phyloP scores from a whole-genome alignment of 2,113 vertebrate species.

The Equus przewalskii region DNA sequence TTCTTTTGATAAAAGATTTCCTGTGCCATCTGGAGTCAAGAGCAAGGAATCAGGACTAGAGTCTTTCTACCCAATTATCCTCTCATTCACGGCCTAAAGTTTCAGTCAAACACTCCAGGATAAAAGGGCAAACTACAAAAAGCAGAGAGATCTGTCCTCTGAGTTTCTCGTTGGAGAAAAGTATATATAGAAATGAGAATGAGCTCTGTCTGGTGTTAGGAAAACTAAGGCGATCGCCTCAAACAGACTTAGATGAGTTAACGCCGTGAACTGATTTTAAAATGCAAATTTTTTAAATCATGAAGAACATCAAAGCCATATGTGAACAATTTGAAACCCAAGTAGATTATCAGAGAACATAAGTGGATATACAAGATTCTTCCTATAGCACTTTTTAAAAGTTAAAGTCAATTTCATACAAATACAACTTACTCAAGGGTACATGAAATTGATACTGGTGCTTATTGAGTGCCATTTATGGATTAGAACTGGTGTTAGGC shows the following conservation, averaged over 20 bases:
- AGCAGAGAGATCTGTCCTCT: conserved; percentile 26
- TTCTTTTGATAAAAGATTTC: conserved; percentile 45
- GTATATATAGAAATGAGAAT: conserved; percentile 54
- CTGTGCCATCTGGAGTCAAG: conserved; percentile 9
- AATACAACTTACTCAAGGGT: neutral
- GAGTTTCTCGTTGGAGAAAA: conserved; percentile 46
- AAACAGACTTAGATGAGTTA: conserved; percentile 2
- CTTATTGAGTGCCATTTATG: neutral
- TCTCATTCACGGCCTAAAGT: neutral
- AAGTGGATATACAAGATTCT: neutral
- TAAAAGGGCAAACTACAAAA: conserved; percentile 50
- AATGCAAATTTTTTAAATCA: conserved; percentile 34
- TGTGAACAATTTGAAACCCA: conserved; percentile 42
- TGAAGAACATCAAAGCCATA: conserved; percentile 35
- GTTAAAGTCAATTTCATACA: neutral
- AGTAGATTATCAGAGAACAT: neutral
- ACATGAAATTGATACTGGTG: neutral
- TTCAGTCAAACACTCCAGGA: conserved; percentile 15
- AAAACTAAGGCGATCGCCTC: neutral
- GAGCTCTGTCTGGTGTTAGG: neutral
- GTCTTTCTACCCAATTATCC: conserved; percentile 55
- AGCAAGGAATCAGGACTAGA: conserved; percentile 48
- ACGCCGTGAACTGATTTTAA: conserved; percentile 45
- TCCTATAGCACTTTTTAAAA: neutral
- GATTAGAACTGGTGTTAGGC: neutral